Percentiles rank a stretch among this genome's conserved stretches.
Evolutionary conservation across 1,140 invertebrate species (phyloP).

Genomic region (Achroia grisella): DNA sequence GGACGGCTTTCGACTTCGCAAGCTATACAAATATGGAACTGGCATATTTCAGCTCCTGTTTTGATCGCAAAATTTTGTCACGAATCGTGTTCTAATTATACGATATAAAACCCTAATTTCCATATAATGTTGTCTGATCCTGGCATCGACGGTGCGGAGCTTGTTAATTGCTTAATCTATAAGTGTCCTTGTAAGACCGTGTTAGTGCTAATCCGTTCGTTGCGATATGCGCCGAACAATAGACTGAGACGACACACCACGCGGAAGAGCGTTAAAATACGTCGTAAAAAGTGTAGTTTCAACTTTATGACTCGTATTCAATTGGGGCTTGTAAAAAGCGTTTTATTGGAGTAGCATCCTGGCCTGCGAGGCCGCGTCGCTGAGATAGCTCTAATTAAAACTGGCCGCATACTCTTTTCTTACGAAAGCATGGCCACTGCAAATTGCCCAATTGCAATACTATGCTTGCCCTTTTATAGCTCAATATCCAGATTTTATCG

Average conservation of each 20-base stretch:
- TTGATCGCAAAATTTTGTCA: conserved; percentile 42
- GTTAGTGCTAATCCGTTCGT: conserved; percentile 22
- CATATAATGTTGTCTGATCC: conserved; percentile 43
- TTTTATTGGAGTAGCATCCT: conserved; percentile 68
- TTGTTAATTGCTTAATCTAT: conserved; percentile 50
- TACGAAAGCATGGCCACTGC: conserved; percentile 37
- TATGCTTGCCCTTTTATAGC: conserved; percentile 19
- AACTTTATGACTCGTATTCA: conserved; percentile 66
- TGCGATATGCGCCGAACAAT: conserved; percentile 41
- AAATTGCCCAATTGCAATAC: conserved; percentile 27
- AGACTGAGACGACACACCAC: conserved; percentile 29
- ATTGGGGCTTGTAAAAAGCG: conserved; percentile 66
- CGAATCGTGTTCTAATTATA: conserved; percentile 37
- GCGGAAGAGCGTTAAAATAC: conserved; percentile 60
- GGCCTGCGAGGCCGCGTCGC: conserved; percentile 51
- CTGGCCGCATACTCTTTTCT: conserved; percentile 29
- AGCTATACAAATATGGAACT: conserved; percentile 44
- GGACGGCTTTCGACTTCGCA: conserved; percentile 53
- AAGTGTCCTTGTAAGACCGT: conserved; percentile 37
- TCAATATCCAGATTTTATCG: conserved; percentile 11
- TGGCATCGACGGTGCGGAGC: conserved; percentile 29
- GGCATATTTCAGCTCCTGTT: conserved; percentile 49
- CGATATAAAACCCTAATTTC: conserved; percentile 36
- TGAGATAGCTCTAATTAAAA: conserved; percentile 63
- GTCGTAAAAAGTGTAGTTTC: conserved; percentile 67